Base-by-base conservation (phyloP, 2,113 vertebrate species). In the Ancistrus triradiatus region DNA sequence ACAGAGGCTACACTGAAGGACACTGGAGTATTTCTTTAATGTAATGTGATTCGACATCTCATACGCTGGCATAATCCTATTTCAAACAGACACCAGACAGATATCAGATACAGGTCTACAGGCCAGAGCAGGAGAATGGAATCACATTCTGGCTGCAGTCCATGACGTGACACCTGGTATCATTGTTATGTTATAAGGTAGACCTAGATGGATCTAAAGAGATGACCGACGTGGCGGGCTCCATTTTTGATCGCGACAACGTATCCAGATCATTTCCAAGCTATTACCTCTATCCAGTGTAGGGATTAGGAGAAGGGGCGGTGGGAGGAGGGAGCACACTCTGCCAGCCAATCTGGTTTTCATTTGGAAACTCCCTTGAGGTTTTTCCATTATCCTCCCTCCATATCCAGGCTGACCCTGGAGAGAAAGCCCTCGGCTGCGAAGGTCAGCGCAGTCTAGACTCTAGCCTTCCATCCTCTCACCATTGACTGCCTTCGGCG, bases 361-460 rank as follows among this genome's bases (percentile, higher is more conserved):
- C 86, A 82, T 85, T 85, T 88, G 79, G 88, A 90, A 84, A 85
- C 81, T 91, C 89, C 85, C 89, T 59, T 67, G 90, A 89, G 91
- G 84, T 87, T 85, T 87, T 91, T 91, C 89, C 91, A 92, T 92
- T 93, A 91, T 90, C 66, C 78, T 77, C 84, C 53, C 86, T 83
- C 87, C 76, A 81, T 85, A 83, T 84, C 89, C 59, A 70, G 70
- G 72, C 77, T 86, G 84, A 83, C 85, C 72, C 86, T 81, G 80
- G 81, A 85, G 83, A 88, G 81, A 88, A 86, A 88, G 84, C 82
- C 78, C 84, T 83, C 84, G 78, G 80, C 84, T 80, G 84, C 84
- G 72, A 89, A 91, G 92, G 91, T 96, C 93, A 91, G 77, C 73
- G 81, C 63, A 74, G 86, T 88, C 89, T 86, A 88, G 88, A 89